Evolutionary conservation across 2,797 vertebrate species (phyloP).

Genomic region (Megaceryle alcyon): DNA sequence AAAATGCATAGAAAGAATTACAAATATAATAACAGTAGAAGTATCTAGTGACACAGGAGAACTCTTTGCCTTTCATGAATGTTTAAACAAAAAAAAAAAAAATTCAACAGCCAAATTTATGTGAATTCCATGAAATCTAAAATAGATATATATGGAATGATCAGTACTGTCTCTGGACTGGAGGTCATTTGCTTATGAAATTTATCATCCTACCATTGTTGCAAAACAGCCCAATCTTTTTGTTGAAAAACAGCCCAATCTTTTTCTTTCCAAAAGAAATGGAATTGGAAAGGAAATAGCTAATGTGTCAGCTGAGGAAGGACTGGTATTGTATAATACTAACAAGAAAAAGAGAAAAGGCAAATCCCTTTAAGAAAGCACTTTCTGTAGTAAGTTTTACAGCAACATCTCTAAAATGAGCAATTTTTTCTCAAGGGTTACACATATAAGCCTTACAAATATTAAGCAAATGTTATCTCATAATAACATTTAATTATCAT

Average conservation of each 20-base stretch:
- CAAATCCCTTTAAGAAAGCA: background rate
- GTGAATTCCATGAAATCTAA: slow-evolving; percentile 9
- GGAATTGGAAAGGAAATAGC: slow-evolving; percentile 1
- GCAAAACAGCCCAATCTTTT: background rate
- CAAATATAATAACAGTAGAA: background rate
- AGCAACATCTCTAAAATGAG: background rate
- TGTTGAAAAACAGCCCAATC: background rate
- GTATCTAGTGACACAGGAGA: background rate
- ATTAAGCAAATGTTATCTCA: background rate
- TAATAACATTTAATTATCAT: background rate
- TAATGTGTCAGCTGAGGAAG: slow-evolving; percentile 1
- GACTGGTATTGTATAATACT: background rate
- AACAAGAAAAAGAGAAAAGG: slow-evolving; percentile 1
- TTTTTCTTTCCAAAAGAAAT: slow-evolving; percentile 22
- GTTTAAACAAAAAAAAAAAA: background rate
- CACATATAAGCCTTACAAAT: background rate
- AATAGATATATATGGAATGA: background rate
- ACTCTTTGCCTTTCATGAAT: background rate
- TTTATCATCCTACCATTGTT: slow-evolving; percentile 10
- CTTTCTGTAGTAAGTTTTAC: background rate
- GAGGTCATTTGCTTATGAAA: slow-evolving; percentile 1
- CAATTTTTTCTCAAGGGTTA: background rate
- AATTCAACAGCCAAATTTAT: background rate
- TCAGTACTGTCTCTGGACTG: background rate
- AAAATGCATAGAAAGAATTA: background rate